Evolutionary conservation across 2,888 invertebrate species (phyloP).

Genomic region (Pyrocoelia pectoralis): DNA sequence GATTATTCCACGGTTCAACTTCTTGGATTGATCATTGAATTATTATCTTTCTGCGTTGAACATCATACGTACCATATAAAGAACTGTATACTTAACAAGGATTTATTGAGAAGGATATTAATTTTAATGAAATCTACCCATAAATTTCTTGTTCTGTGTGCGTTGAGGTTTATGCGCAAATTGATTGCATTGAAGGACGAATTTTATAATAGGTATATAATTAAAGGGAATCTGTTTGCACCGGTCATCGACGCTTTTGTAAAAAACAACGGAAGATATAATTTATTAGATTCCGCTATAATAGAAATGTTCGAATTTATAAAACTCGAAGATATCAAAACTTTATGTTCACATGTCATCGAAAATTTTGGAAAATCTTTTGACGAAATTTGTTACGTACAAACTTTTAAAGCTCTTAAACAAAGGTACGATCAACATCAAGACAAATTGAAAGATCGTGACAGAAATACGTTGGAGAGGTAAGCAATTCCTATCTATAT

Average conservation of each 20-base stretch:
- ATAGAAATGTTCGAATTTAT: constrained; percentile 99
- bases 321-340: constrained; percentile 91
- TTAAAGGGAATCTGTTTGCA: constrained; percentile 92
- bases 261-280: constrained; percentile 97
- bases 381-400: constrained; percentile 96
- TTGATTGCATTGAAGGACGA: constrained; percentile 98
- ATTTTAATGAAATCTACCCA: constrained; percentile 97
- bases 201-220: constrained; percentile 96
- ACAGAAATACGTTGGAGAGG: constrained; percentile 77
- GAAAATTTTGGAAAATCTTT: constrained; percentile 95
- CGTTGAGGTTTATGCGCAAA: constrained; percentile 95
- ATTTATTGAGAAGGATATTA: constrained; percentile 92
- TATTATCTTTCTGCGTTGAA: constrained; percentile 98
- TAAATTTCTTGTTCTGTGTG: constrained; percentile 96
- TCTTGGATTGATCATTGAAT: constrained; percentile 91
- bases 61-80: constrained; percentile 99
- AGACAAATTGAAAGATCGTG: constrained; percentile 88
- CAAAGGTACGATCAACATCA: constrained; percentile 90
- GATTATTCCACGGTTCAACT: constrained; percentile 97
- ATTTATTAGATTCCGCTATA: constrained; percentile 97
- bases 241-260: constrained; percentile 97
- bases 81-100: constrained; percentile 96
- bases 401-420: constrained; percentile 95
- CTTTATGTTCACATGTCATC: constrained; percentile 90
- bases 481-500: constrained; percentile 50